These are phyloP conservation scores for Harpalus rufipes DNA, from an alignment of 2,888 invertebrate genomes.

Conservation along the genomic window DNA sequence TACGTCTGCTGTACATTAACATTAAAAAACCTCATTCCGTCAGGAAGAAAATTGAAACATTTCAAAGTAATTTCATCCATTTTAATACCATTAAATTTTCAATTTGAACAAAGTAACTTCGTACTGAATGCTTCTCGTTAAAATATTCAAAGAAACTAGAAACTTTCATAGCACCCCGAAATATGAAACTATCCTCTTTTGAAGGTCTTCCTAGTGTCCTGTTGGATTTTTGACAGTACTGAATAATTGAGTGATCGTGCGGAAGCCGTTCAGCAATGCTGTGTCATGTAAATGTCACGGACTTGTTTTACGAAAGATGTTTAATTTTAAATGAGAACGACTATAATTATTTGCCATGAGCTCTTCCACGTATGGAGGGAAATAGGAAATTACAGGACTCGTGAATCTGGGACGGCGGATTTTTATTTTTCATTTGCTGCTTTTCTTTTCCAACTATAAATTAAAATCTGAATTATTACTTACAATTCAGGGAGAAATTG, in stretches of 20 bases:
- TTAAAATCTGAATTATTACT: constrained; percentile 7
- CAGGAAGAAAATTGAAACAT: constrained; percentile 44
- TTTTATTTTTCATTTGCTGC: constrained; percentile 48
- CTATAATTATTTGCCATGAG: constrained; percentile 61
- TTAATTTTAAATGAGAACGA: constrained; percentile 59
- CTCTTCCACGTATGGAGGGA: constrained; percentile 48
- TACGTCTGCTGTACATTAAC: constrained; percentile 14
- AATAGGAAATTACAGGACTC: constrained; percentile 42
- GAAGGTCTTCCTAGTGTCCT: constrained; percentile 55
- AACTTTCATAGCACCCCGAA: constrained; percentile 47
- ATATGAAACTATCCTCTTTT: constrained; percentile 55
- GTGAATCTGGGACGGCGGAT: constrained; percentile 18
- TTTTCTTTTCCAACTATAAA: constrained; percentile 24
- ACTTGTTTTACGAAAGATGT: constrained; percentile 54
- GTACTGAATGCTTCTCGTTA: constrained; percentile 31
- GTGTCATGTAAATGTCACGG: constrained; percentile 59
- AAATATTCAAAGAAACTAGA: constrained; percentile 56
- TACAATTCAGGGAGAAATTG: neutral
- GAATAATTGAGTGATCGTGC: constrained; percentile 59
- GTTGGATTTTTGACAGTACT: constrained; percentile 56
- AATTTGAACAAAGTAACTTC: constrained; percentile 44
- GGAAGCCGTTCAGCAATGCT: constrained; percentile 11
- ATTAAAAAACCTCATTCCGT: constrained; percentile 13
- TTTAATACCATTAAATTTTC: constrained; percentile 52
- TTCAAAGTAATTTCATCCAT: constrained; percentile 35